Evolutionary conservation across 2,797 vertebrate genomes (phyloP).

Genomic region (Coendou prehensilis): DNA sequence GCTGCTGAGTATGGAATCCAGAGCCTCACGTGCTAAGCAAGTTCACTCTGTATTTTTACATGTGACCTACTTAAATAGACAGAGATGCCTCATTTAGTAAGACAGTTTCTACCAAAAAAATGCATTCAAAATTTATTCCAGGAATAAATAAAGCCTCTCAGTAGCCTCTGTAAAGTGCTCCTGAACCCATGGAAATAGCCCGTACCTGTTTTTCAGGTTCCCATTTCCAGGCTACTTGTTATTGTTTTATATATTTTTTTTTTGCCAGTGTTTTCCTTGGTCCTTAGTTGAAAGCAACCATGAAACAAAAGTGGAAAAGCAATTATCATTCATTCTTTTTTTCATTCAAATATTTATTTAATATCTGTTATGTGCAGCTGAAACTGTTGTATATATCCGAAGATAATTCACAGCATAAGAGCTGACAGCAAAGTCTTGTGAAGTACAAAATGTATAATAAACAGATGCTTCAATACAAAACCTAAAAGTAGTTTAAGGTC

Average conservation of each 20-base stretch:
- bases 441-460: not conserved
- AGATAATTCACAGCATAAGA: not conserved
- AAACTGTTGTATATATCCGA: not conserved
- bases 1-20: not conserved
- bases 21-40: not conserved
- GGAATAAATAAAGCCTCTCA: not conserved
- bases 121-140: not conserved
- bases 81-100: slow-evolving; percentile 6
- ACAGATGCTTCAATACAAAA: not conserved
- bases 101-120: slow-evolving; percentile 26
- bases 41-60: not conserved
- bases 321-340: not conserved
- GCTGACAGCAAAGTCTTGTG: not conserved
- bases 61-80: slow-evolving; percentile 46
- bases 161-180: not conserved
- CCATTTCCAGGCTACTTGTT: not conserved
- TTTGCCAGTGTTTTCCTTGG: not conserved
- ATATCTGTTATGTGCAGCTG: not conserved
- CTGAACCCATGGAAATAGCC: not conserved
- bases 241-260: slow-evolving; percentile 3
- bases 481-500: not conserved
- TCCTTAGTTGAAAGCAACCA: not conserved
- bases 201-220: not conserved
- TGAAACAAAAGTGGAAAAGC: not conserved
- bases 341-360: not conserved